Percentiles rank a stretch among this genome's conserved stretches.
phyloP scores from a whole-genome alignment of 2,113 vertebrate species.

The Prunella himalayana region DNA sequence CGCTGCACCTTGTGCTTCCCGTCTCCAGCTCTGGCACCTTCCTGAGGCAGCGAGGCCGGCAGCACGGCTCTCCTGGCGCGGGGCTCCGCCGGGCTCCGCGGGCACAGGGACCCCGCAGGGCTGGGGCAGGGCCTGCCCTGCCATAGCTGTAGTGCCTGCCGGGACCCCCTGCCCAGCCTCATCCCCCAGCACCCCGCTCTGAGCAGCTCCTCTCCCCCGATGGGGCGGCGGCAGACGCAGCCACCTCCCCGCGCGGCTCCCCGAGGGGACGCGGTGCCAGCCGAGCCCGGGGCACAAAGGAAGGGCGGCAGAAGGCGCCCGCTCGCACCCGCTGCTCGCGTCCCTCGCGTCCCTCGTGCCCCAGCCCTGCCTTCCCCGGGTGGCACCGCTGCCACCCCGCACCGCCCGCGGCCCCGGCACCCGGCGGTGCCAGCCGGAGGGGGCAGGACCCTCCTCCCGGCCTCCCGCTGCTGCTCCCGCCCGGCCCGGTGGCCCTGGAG shows the following conservation, averaged over 20 bases:
- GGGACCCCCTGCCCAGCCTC: not conserved
- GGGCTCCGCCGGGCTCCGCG: too few relatives aligned
- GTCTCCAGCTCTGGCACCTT: conserved; percentile 43
- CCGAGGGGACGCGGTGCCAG: not conserved
- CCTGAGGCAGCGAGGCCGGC: not conserved
- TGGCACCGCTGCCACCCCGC: not conserved
- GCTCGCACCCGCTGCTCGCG: rapidly evolving
- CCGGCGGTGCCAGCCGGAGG: not conserved
- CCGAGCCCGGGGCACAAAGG: not conserved
- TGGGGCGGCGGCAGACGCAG: not conserved
- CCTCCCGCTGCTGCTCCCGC: not conserved
- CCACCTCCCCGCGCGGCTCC: not conserved
- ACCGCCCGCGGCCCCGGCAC: not conserved
- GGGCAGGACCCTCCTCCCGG: conserved; percentile 44
- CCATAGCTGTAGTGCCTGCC: not conserved
- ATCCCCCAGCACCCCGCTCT: not conserved
- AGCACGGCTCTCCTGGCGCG: not conserved
- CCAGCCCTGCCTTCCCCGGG: not conserved
- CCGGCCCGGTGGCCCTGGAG: not conserved
- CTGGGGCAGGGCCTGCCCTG: not conserved
- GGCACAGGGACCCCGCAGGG: not conserved
- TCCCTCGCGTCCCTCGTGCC: not conserved
- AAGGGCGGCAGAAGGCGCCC: not conserved
- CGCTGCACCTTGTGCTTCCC: conserved; percentile 36
- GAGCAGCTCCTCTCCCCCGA: conserved; percentile 1